phyloP scores from a whole-genome alignment of 1,140 invertebrate species.

The Nymphalis io region DNA sequence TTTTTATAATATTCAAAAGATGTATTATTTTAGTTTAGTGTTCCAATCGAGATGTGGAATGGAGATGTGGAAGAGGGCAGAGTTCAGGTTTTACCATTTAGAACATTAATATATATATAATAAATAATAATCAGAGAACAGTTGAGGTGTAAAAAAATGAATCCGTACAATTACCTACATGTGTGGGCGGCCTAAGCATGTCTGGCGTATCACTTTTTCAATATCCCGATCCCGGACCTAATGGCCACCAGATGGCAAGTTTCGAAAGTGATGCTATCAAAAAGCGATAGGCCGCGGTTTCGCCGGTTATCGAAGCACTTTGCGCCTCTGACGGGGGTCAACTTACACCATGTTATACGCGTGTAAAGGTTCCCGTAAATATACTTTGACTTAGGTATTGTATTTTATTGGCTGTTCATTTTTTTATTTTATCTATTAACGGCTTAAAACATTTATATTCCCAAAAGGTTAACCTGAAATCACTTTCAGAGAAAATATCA shows the following conservation, averaged over 20 bases:
- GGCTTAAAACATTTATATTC: too few species aligned
- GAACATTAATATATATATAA: too few species aligned
- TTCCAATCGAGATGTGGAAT: too few species aligned
- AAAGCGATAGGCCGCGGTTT: constrained; percentile 77
- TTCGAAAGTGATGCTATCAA: constrained; percentile 79
- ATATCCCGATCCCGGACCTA: constrained; percentile 71
- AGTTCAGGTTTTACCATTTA: too few species aligned
- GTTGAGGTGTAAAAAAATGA: too few species aligned
- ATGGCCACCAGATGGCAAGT: constrained; percentile 78
- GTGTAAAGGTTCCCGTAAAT: constrained; percentile 25
- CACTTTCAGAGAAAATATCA: too few species aligned
- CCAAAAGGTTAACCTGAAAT: too few species aligned
- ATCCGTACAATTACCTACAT: not conserved
- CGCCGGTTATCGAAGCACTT: constrained; percentile 76
- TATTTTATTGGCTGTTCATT: not conserved
- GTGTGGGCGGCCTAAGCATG: constrained; percentile 22
- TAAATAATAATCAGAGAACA: too few species aligned
- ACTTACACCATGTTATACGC: constrained; percentile 52
- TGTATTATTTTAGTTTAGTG: too few species aligned
- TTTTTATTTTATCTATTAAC: not conserved
- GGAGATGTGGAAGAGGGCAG: too few species aligned
- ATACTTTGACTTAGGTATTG: not conserved
- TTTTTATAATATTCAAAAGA: too few species aligned
- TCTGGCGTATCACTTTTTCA: constrained; percentile 72
- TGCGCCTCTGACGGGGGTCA: constrained; percentile 72